Evolutionary conservation across 1,140 invertebrate genomes (phyloP), one percentile per base, ranked within the genome.

Genomic region (Steinernema feltiae): DNA sequence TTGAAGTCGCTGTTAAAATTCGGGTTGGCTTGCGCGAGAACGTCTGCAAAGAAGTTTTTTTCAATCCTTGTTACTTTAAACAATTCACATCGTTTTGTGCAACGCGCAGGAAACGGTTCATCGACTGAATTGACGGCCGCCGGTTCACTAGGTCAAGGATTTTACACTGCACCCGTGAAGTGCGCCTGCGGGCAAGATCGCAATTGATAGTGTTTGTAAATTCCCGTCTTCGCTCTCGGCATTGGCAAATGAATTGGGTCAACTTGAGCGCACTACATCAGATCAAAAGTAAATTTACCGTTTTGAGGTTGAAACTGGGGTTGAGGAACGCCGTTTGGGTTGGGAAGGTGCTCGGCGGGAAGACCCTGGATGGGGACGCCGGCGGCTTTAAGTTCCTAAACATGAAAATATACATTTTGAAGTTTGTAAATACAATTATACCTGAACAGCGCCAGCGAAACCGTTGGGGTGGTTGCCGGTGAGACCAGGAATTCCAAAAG

Each of bases 401-500:
- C 79, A 82, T 72, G 18, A 69, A 18, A 63, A 41, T 41, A 41
- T 18, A 63, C 31, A 0, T 24, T 80, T 18, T 30, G 30, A 0
- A 24, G 48, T 18, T 17, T 30, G 15, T 46, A 72, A n/a, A 30
- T 29, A 12, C 21, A 48, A 0, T 17, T 30, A 1, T 71, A 82
- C 81, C 80, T 84, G 80, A 21, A 85, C 82, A 27, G 84, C 85
- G 70, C 84, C 84, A 30, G 84, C 84, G 74, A 85, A 86, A 69
- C 84, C 84, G 30, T 84, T 79, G 7, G 84, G 84, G 77, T 85
- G 84, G 48, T 76, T 85, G 32, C 84, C 84, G 63, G 84, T 85
- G 12, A 85, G 75, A 17, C 84, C 84, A 17, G 84, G 84, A 48
- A 85, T 85, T 31, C 84, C 84, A 46, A 85, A 85, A 15, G 76